phyloP scores from a whole-genome alignment of 2,113 vertebrate genomes.

The Paratilapia polleni region DNA sequence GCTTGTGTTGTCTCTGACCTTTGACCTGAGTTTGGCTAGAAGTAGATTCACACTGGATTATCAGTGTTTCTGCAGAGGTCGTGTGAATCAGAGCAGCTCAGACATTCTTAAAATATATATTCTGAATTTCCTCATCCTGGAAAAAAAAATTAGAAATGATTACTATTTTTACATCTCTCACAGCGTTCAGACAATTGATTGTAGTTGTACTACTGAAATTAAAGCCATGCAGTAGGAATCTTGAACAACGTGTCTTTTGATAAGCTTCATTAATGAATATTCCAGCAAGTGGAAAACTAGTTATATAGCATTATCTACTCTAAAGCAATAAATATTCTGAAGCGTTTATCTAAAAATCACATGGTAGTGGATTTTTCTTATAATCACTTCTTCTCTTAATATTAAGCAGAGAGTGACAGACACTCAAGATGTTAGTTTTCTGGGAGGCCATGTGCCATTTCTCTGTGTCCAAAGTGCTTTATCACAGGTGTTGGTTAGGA shows the following conservation, averaged over 20 bases:
- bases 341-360: constrained; percentile 22
- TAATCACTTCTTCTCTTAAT: constrained; percentile 21
- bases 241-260: constrained; percentile 37
- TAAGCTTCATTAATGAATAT: constrained; percentile 36
- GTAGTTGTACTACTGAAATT: constrained; percentile 19
- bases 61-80: constrained; percentile 35
- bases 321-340: background rate
- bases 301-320: constrained; percentile 24
- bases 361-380: constrained; percentile 6
- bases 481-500: constrained; percentile 66
- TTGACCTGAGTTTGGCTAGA: background rate
- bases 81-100: constrained; percentile 26
- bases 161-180: constrained; percentile 40
- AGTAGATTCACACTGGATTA: constrained; percentile 15
- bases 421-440: constrained; percentile 6
- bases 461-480: constrained; percentile 33
- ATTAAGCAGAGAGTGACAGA: constrained; percentile 42
- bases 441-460: constrained; percentile 11
- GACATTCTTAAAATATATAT: constrained; percentile 1
- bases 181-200: constrained; percentile 36
- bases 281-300: constrained; percentile 31
- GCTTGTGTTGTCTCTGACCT: constrained; percentile 26
- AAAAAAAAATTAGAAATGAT: constrained; percentile 19
- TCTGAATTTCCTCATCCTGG: constrained; percentile 10
- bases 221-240: constrained; percentile 14